Evolutionary conservation across 2,113 vertebrate genomes (phyloP).

Genomic region (Peromyscus californicus): DNA sequence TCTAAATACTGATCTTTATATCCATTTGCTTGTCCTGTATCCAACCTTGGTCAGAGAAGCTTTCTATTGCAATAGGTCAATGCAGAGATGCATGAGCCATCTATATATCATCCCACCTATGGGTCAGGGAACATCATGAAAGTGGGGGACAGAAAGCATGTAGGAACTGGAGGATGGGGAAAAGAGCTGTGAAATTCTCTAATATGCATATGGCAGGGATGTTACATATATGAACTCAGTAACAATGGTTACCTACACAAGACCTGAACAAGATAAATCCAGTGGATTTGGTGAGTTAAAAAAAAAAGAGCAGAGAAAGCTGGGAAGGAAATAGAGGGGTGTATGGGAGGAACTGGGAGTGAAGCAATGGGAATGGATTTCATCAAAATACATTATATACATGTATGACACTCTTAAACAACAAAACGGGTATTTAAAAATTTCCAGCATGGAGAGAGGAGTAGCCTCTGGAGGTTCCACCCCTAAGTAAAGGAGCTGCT

Average conservation of each 20-base stretch:
- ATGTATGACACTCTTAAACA: too few relatives aligned
- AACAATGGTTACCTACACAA: neutral
- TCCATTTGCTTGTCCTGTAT: neutral
- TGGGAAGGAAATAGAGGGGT: neutral
- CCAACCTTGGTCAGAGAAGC: neutral
- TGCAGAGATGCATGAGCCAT: neutral
- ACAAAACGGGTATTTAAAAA: too few relatives aligned
- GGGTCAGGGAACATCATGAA: neutral
- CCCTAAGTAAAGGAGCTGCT: neutral
- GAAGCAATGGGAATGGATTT: too few relatives aligned
- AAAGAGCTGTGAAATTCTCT: neutral
- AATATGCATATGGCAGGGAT: neutral
- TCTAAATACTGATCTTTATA: neutral
- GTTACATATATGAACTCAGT: neutral
- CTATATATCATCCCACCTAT: neutral
- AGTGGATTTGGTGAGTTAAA: too few relatives aligned
- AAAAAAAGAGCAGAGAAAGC: too few relatives aligned
- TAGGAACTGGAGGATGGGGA: neutral
- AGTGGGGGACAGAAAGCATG: neutral
- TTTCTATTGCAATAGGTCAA: neutral
- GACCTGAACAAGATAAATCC: neutral
- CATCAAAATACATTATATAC: too few relatives aligned
- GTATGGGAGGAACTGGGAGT: too few relatives aligned
- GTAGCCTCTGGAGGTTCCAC: neutral
- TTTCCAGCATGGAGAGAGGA: neutral